A percentile compares a stretch with the other conserved stretches of the same genome.
These are phyloP conservation scores for Archocentrus centrarchus DNA, from an alignment of 2,113 vertebrate genomes.

Conservation along the genomic window DNA sequence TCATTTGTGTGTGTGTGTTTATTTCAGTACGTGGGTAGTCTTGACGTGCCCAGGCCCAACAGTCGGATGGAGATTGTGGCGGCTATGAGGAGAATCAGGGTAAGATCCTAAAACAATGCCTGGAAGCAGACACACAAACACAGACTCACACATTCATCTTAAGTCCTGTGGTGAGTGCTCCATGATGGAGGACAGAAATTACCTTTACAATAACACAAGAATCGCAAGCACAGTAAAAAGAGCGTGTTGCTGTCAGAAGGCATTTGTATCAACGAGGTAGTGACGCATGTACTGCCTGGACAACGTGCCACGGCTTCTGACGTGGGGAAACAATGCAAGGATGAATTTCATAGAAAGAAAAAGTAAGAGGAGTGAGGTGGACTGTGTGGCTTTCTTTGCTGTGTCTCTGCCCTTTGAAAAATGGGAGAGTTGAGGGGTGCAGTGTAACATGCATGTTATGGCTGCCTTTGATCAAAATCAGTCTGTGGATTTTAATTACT, in stretches of 20 bases:
- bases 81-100: slow-evolving; percentile 92
- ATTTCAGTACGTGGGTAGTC: slow-evolving; percentile 88
- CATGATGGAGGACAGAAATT: slow-evolving; percentile 13
- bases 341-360: background rate
- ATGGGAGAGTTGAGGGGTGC: background rate
- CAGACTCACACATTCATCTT: background rate
- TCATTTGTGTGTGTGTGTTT: slow-evolving; percentile 12
- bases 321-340: background rate
- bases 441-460: background rate
- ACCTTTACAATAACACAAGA: slow-evolving; percentile 10
- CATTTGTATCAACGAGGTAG: background rate
- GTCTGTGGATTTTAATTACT: background rate
- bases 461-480: slow-evolving; percentile 9
- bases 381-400: background rate
- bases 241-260: slow-evolving; percentile 31
- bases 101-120: slow-evolving; percentile 68
- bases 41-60: slow-evolving; percentile 91
- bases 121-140: background rate
- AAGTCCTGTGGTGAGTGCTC: background rate
- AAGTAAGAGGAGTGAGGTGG: background rate
- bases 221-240: slow-evolving; percentile 11
- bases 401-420: background rate
- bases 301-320: slow-evolving; percentile 5
- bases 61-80: slow-evolving; percentile 95
- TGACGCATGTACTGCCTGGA: slow-evolving; percentile 22